phyloP scores from a whole-genome alignment of 2,797 vertebrate genomes.

The Rhadinocentrus ornatus region DNA sequence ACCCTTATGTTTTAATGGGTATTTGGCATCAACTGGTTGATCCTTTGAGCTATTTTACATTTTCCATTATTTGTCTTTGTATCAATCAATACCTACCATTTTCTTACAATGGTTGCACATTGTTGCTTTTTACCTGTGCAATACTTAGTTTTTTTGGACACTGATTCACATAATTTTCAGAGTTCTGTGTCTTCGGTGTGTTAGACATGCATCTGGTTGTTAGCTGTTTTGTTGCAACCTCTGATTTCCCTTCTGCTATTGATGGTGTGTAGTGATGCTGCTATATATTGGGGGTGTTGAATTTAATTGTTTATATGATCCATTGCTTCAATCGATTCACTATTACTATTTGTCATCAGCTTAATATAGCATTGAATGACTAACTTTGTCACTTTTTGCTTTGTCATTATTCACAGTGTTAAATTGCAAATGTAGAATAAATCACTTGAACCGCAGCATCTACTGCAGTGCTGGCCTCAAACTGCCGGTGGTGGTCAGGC shows the following conservation, averaged over 20 bases:
- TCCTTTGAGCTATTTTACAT: too few relatives aligned
- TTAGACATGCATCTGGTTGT: background rate
- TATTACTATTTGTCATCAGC: too few relatives aligned
- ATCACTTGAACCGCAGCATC: conserved; percentile 1
- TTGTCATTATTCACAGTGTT: background rate
- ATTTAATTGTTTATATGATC: too few relatives aligned
- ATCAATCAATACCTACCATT: too few relatives aligned
- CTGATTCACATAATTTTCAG: background rate
- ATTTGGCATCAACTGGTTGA: too few relatives aligned
- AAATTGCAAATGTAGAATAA: background rate
- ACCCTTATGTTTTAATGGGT: too few relatives aligned
- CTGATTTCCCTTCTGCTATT: background rate
- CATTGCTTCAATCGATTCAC: too few relatives aligned
- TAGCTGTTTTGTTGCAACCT: background rate
- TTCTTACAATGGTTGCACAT: too few relatives aligned
- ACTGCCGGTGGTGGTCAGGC: conserved; percentile 4
- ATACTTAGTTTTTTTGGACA: background rate
- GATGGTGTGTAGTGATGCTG: background rate
- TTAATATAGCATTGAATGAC: too few relatives aligned
- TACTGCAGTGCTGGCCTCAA: conserved; percentile 1
- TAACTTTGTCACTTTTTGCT: background rate
- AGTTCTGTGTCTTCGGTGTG: background rate
- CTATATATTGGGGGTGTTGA: too few relatives aligned
- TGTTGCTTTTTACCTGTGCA: too few relatives aligned
- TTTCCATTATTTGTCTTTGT: too few relatives aligned